Evolutionary conservation across 2,888 invertebrate species (phyloP), one percentile per base, ranked within the genome.

Genomic region (Tachina lurida): DNA sequence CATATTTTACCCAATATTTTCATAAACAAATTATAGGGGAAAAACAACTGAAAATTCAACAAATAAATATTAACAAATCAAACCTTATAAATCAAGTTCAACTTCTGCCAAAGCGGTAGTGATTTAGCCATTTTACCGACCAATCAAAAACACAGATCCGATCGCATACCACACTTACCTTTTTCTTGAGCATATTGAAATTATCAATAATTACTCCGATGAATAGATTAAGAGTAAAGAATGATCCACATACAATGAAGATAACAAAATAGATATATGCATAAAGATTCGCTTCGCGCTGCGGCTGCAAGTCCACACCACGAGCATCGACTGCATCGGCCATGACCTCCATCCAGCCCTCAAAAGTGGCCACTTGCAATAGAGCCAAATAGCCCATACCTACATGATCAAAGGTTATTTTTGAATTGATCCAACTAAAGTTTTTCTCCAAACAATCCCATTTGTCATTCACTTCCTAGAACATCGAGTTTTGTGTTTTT

Each of bases 321-420:
- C 97, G 94, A 0, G 97, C 96, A 91, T 98, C 98, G 22, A 98
- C 97, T 0, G 98, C 98, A 91, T 98, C 98, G 75, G 96, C 96
- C 98, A 98, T 98, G 41, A 98, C 97, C 93, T 98, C 98, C 97
- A 98, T 98, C 98, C 98, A 98, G 19, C 98, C 98, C 94, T 98
- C 98, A 93, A 98, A 98, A 31, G 98, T 98, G 71, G 97, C 97
- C 91, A 98, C 98, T 96, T 98, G 98, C 93, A 98, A 97, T 87
- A 98, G 94, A 4, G 98, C 98, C 92, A 98, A 93, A 93, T 98
- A 98, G 56, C 98, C 98, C 93, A 97, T 96, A 71, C 97, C 97
- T 81, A 98, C 98, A 93, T 98, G 97, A 93, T 98, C 98, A 93
- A 98, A 98, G 52, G 98, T 97, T 91, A 98, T 97, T 93, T 97